phyloP scores from a whole-genome alignment of 2,888 invertebrate genomes.

The Luperina nickerlii region DNA sequence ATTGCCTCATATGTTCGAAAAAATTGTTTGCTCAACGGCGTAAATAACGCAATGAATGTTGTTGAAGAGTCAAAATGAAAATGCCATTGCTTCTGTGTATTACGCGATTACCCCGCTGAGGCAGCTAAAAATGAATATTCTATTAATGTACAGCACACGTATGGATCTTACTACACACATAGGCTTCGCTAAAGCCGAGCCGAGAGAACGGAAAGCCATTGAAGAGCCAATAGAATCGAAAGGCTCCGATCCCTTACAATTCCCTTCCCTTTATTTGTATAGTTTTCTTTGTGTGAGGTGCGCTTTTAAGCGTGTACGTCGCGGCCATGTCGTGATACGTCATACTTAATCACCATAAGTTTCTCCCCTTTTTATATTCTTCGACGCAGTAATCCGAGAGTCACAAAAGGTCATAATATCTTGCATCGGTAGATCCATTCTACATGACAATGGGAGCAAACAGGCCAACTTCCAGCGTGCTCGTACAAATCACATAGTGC shows the following conservation, averaged over 20 bases:
- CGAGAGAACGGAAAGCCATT: conserved; percentile 47
- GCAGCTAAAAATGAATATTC: conserved; percentile 34
- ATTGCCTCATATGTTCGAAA: background rate
- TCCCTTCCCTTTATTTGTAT: conserved; percentile 59
- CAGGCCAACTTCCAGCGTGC: conserved; percentile 49
- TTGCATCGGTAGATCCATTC: conserved; percentile 47
- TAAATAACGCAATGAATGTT: background rate
- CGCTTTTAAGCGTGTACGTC: conserved; percentile 47
- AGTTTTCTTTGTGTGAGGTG: conserved; percentile 57
- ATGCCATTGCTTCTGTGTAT: background rate
- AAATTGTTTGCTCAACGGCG: background rate
- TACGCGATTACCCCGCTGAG: conserved; percentile 6
- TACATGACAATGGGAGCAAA: conserved; percentile 48
- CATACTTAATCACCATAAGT: conserved; percentile 62
- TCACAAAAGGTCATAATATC: conserved; percentile 55
- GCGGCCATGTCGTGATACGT: conserved; percentile 50
- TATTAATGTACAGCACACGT: conserved; percentile 1
- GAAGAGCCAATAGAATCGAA: conserved; percentile 56
- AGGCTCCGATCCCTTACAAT: conserved; percentile 40
- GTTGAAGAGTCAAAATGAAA: background rate
- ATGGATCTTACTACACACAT: background rate
- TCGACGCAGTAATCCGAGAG: conserved; percentile 48
- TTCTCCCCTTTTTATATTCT: conserved; percentile 51
- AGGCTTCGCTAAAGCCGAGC: background rate
- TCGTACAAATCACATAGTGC: conserved; percentile 58